These are phyloP conservation scores for Scaptomyza polygonia DNA, from an alignment of 2,888 invertebrate species.

Conservation along the genomic window DNA sequence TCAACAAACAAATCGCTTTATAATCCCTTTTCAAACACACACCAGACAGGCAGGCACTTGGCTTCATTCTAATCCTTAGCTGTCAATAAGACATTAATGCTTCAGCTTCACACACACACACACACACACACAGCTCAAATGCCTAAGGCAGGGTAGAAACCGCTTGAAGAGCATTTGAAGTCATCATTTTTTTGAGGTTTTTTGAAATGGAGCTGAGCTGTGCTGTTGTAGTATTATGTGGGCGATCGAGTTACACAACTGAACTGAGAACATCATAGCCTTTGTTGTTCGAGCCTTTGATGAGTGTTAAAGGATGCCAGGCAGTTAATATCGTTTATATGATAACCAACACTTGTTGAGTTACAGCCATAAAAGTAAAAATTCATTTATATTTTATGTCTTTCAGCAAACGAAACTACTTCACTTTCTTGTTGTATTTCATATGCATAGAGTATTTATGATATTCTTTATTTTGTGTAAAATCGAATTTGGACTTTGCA, in stretches of 20 bases:
- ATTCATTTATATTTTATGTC: constrained; percentile 15
- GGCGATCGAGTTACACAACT: constrained; percentile 67
- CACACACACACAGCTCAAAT: constrained; percentile 61
- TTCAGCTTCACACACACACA: constrained; percentile 60
- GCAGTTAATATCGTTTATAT: no score
- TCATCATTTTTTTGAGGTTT: constrained; percentile 17
- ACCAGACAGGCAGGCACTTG: constrained; percentile 54
- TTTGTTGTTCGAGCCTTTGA: constrained; percentile 48
- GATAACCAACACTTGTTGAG: constrained; percentile 62
- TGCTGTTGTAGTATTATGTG: constrained; percentile 31
- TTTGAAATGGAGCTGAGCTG: constrained; percentile 22
- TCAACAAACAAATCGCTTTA: constrained; percentile 78
- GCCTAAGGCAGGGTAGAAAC: constrained; percentile 15
- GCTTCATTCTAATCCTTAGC: constrained; percentile 72
- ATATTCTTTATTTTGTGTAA: constrained; percentile 42
- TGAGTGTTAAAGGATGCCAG: constrained; percentile 69
- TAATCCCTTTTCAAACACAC: constrained; percentile 75
- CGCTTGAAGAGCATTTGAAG: constrained; percentile 40
- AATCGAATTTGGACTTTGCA: constrained; percentile 59
- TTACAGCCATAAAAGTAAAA: constrained; percentile 19
- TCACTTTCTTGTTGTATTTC: constrained; percentile 10
- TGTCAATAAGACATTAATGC: constrained; percentile 78
- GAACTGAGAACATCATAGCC: constrained; percentile 30
- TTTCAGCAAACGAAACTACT: constrained; percentile 29
- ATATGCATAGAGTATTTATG: constrained; percentile 43